Percentiles rank a stretch among this genome's conserved stretches.
Conservation (phyloP, 2,888 invertebrate genomes). For the Notocelia uddmanniana region DNA sequence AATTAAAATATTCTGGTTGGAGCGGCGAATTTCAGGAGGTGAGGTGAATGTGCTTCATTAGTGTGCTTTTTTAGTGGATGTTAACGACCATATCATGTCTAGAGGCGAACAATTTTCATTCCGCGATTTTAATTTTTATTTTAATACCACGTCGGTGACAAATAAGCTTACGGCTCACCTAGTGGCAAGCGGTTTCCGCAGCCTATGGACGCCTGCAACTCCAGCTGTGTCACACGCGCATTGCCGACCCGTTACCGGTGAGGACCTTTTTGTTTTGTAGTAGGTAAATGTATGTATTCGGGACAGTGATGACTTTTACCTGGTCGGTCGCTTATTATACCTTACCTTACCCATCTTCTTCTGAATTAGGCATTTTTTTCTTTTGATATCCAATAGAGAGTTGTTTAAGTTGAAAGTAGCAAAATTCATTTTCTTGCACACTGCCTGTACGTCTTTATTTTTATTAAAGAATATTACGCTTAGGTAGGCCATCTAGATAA, state of each 20-base stretch:
- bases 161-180: too few species aligned
- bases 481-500: neutral
- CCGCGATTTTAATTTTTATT: neutral
- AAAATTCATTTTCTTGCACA: neutral
- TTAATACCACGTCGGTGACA: too few species aligned
- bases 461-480: neutral
- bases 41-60: slow-evolving; percentile 21
- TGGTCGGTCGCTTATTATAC: too few species aligned
- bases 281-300: neutral
- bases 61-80: slow-evolving; percentile 12
- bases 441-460: neutral
- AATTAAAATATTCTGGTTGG: slow-evolving; percentile 7
- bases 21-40: slow-evolving; percentile 2
- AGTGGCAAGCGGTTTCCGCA: too few species aligned
- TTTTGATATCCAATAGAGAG: neutral
- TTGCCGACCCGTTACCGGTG: too few species aligned
- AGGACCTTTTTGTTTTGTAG: neutral
- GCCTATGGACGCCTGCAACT: too few species aligned
- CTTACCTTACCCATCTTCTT: too few species aligned
- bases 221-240: too few species aligned
- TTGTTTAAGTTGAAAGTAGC: neutral
- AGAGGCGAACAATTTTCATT: neutral
- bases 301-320: too few species aligned
- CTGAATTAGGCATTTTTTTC: neutral
- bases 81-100: slow-evolving; percentile 15